Evolutionary conservation across 2,797 vertebrate species (phyloP).

Genomic region (Mionectes olivaceus): DNA sequence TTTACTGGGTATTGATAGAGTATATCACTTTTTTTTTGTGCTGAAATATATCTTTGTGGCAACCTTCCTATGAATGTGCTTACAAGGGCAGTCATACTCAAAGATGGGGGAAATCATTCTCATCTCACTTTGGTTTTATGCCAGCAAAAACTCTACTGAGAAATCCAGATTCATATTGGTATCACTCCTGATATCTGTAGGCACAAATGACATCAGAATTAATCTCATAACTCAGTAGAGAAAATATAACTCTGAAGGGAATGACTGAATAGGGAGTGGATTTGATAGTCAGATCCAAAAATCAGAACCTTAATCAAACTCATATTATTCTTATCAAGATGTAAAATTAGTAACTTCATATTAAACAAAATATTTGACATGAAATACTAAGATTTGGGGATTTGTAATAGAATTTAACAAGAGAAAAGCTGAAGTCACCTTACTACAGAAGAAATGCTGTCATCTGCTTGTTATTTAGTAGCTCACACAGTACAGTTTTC

Average conservation of each 20-base stretch:
- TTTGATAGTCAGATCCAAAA: background rate
- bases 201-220: background rate
- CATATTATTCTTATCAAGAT: background rate
- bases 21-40: background rate
- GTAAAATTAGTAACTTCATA: background rate
- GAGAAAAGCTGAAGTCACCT: background rate
- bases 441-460: background rate
- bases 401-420: background rate
- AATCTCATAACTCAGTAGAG: background rate
- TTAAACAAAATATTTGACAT: background rate
- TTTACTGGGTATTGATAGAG: background rate
- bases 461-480: background rate
- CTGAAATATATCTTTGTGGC: background rate
- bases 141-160: background rate
- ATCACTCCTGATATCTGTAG: background rate
- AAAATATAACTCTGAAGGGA: background rate
- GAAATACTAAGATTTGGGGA: background rate
- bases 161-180: background rate
- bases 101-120: background rate
- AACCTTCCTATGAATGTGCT: background rate
- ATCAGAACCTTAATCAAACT: background rate
- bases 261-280: background rate
- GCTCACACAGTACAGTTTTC: background rate
- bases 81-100: background rate
- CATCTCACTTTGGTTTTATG: background rate